Conservation (phyloP, 2,888 invertebrate species). For the Platycheirus rosarum region DNA sequence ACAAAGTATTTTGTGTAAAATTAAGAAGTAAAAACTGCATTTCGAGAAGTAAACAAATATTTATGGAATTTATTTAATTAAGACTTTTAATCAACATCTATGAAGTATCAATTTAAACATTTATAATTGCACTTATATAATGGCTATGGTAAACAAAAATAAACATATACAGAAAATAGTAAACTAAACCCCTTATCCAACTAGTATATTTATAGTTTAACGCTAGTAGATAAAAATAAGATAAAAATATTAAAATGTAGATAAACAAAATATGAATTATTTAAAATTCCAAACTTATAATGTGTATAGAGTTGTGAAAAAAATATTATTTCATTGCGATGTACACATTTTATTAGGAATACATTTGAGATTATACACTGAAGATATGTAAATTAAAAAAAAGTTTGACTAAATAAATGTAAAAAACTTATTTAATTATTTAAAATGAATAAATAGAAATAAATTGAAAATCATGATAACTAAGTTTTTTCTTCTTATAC, state of each 20-base stretch:
- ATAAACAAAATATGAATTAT: constrained; percentile 38
- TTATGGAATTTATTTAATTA: constrained; percentile 72
- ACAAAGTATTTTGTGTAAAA: constrained; percentile 63
- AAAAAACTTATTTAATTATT: constrained; percentile 64
- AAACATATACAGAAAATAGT: constrained; percentile 28
- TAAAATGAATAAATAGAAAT: constrained; percentile 68
- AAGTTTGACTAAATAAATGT: constrained; percentile 56
- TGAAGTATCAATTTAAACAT: constrained; percentile 45
- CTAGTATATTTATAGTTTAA: constrained; percentile 54
- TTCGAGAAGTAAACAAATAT: constrained; percentile 48
- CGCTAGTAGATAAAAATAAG: constrained; percentile 55
- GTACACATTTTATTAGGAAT: constrained; percentile 30
- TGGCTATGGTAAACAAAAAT: constrained; percentile 32
- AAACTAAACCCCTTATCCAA: constrained; percentile 52
- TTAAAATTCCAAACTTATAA: constrained; percentile 56
- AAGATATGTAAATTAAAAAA: constrained; percentile 63
- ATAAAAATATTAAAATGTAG: constrained; percentile 28
- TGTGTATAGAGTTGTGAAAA: constrained; percentile 49
- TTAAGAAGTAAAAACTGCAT: constrained; percentile 45
- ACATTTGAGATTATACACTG: constrained; percentile 55
- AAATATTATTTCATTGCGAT: constrained; percentile 31
- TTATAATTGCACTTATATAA: constrained; percentile 64
- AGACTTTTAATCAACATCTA: constrained; percentile 62
- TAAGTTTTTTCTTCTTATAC: too few species aligned
- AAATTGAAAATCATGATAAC: constrained; percentile 64